Evolutionary conservation across 2,888 invertebrate species (phyloP).

Genomic region (Sepiola atlantica): DNA sequence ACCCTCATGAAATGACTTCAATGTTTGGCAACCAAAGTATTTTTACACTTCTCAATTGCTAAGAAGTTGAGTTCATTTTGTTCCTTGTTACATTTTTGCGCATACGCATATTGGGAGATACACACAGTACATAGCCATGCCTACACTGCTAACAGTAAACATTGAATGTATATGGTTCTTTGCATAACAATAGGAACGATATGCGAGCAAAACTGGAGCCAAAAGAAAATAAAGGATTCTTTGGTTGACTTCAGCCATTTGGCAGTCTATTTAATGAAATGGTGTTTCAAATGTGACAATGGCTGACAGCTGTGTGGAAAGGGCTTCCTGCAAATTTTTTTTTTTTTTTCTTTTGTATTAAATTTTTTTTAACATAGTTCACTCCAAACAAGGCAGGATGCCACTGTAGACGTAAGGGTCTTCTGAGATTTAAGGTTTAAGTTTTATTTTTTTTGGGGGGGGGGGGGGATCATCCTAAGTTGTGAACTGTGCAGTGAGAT

Average conservation of each 20-base stretch:
- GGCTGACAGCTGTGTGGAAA: background rate
- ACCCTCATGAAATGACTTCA: background rate
- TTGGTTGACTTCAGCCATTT: background rate
- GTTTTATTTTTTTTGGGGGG: too few relatives aligned
- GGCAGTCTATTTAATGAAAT: background rate
- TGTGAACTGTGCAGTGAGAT: too few relatives aligned
- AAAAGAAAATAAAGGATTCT: background rate
- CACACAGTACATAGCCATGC: background rate
- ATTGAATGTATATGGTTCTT: background rate
- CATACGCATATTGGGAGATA: background rate
- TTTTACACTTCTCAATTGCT: conserved; percentile 8
- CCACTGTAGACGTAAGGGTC: too few relatives aligned
- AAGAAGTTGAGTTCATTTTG: background rate
- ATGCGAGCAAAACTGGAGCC: background rate
- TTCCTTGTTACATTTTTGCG: background rate
- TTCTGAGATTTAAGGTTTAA: too few relatives aligned
- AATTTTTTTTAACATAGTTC: too few relatives aligned
- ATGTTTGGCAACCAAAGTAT: conserved; percentile 12
- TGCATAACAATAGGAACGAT: background rate
- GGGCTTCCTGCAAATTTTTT: background rate
- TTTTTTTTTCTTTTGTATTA: too few relatives aligned
- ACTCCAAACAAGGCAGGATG: too few relatives aligned
- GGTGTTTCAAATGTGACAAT: background rate
- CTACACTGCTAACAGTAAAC: background rate
- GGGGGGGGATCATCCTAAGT: too few relatives aligned